phyloP scores from a whole-genome alignment of 2,113 vertebrate species.

The Apeltes quadracus region DNA sequence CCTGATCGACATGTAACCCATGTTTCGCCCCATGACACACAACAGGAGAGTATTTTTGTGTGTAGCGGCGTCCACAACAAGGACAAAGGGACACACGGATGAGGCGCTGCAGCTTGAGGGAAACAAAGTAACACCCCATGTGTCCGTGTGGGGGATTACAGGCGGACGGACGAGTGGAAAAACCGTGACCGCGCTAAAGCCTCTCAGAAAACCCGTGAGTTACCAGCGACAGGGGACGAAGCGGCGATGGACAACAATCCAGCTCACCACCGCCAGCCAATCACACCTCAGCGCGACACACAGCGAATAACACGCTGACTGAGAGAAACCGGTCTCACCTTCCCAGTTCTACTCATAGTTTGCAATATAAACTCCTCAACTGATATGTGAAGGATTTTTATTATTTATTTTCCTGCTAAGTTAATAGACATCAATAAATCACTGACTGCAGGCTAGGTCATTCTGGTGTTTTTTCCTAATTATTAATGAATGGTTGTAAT shows the following conservation, averaged over 20 bases:
- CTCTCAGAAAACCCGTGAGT: constrained; percentile 56
- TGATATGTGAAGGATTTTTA: constrained; percentile 34
- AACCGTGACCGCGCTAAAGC: constrained; percentile 68
- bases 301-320: constrained; percentile 4
- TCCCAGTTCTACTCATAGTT: not conserved
- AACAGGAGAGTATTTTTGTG: constrained; percentile 4
- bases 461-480: not conserved
- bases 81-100: constrained; percentile 52
- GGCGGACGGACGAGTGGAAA: constrained; percentile 62
- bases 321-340: not conserved
- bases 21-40: constrained; percentile 25
- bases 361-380: not conserved
- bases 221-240: constrained; percentile 22
- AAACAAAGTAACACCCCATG: constrained; percentile 74
- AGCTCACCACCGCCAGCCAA: constrained; percentile 13
- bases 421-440: not conserved
- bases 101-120: constrained; percentile 45
- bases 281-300: constrained; percentile 20
- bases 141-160: constrained; percentile 70
- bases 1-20: not conserved
- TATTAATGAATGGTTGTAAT: constrained; percentile 4
- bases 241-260: constrained; percentile 19
- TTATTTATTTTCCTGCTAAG: not conserved
- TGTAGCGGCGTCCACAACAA: constrained; percentile 21
- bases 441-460: not conserved